Conservation (phyloP, 2,888 invertebrate genomes). For the Uropetala carovei region DNA sequence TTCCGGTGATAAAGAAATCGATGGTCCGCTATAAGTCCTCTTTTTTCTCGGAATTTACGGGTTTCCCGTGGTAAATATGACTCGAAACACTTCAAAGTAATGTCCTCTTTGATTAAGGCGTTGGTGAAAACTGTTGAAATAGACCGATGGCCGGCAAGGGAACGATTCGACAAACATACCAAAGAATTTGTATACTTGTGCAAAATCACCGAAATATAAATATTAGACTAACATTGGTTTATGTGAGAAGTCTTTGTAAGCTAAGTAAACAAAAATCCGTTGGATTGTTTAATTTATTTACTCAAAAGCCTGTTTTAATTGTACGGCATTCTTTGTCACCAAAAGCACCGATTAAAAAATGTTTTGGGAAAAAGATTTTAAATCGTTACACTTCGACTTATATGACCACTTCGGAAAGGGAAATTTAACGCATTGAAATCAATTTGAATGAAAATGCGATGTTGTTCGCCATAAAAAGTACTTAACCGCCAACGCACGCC, state of each 20-base stretch:
- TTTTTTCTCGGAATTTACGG: background rate
- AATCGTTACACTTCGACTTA: background rate
- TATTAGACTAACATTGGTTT: background rate
- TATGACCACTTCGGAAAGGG: background rate
- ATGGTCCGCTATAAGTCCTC: background rate
- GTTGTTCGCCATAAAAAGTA: background rate
- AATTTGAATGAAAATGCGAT: slow-evolving; percentile 1
- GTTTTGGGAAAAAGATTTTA: background rate
- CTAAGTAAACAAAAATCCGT: no score
- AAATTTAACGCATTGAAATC: background rate
- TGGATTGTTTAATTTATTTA: no score
- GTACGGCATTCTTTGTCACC: no score
- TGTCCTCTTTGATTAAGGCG: background rate
- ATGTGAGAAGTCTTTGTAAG: no score
- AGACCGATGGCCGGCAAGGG: background rate
- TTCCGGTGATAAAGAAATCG: background rate
- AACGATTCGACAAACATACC: background rate
- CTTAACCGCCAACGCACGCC: background rate
- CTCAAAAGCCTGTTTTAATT: no score
- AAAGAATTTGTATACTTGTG: slow-evolving; percentile 11
- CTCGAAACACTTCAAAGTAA: background rate
- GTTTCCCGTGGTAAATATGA: background rate
- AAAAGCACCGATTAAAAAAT: background rate
- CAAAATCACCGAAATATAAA: background rate
- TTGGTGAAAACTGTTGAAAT: background rate